These are phyloP conservation scores for Drosophila willistoni DNA, from an alignment of 1,140 invertebrate genomes.

Conservation along the genomic window DNA sequence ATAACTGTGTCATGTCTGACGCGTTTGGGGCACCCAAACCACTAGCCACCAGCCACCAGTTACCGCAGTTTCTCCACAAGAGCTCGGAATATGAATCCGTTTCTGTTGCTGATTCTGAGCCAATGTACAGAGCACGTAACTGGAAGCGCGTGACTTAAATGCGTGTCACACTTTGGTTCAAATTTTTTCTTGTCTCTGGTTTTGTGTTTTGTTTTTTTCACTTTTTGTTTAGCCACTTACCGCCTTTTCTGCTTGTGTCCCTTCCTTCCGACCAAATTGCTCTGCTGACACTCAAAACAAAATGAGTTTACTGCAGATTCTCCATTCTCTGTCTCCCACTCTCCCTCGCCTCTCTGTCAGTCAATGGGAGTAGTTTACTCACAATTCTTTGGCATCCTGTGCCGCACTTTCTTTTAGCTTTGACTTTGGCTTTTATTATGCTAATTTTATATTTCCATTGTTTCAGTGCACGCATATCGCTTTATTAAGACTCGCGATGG, in stretches of 20 bases:
- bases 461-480: slow-evolving; percentile 74
- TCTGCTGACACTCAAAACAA: slow-evolving; percentile 41
- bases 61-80: slow-evolving; percentile 39
- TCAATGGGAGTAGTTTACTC: slow-evolving; percentile 35
- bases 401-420: slow-evolving; percentile 41
- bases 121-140: slow-evolving; percentile 53
- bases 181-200: background rate
- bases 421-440: slow-evolving; percentile 77
- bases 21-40: slow-evolving; percentile 14
- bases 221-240: slow-evolving; percentile 18
- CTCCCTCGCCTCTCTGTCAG: background rate
- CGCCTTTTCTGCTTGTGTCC: slow-evolving; percentile 9
- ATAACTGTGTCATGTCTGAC: slow-evolving; percentile 74
- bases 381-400: background rate
- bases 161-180: slow-evolving; percentile 59
- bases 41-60: slow-evolving; percentile 11
- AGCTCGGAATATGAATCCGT: slow-evolving; percentile 38
- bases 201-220: too few relatives aligned
- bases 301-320: slow-evolving; percentile 35
- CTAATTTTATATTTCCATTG: slow-evolving; percentile 78
- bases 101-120: slow-evolving; percentile 37
- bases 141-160: slow-evolving; percentile 63
- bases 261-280: slow-evolving; percentile 40
- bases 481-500: slow-evolving; percentile 67
- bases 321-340: background rate